Evolutionary conservation across 2,113 vertebrate species (phyloP), one percentile per base, ranked within the genome.

Genomic region (Notothenia coriiceps): DNA sequence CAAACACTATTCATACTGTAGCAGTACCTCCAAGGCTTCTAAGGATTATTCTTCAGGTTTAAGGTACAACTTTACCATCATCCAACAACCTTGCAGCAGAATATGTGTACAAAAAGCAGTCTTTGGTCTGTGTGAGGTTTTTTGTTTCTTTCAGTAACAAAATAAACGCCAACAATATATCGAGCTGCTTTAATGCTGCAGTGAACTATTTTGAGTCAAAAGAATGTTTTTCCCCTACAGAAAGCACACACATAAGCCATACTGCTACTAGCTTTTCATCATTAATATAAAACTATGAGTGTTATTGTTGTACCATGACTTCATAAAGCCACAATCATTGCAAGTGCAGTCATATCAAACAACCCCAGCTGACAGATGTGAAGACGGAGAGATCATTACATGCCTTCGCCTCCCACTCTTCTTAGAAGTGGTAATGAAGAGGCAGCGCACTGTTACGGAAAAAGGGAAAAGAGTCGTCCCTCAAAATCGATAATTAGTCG

Each of bases 331-430:
- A 57, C 55, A 74, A 66, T 47, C 22, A 59, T 15, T 64, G 62
- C 35, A 49, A 69, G 59, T 54, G 64, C 50, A 70, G 57, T 73
- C 65, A 50, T 63, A 67, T 83, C 67, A 83, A 79, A 79, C 66
- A 79, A 14, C 22, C 51, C n/a, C 65, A 63, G 66, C 50, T 86
- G 73, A 74, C 69, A 77, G 80, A 83, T 77, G 77, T 72, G 54
- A 55, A 60, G 29, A 83, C 68, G 40, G 74, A 71, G 74, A 75
- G 54, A 82, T 76, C 51, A 85, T 77, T 73, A 57, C 52, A 74
- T 74, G 68, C 40, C 20, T 62, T 56, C 52, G 33, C 59, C 69
- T 86, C 54, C 62, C 66, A 76, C 79, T 80, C 62, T 67, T 61
- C 57, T 12, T 60, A 43, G 44, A 79, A 35, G 75, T 79, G 14